These are phyloP conservation scores for Metacarcinus magister DNA, from an alignment of 2,888 invertebrate species.

Conservation along the genomic window DNA sequence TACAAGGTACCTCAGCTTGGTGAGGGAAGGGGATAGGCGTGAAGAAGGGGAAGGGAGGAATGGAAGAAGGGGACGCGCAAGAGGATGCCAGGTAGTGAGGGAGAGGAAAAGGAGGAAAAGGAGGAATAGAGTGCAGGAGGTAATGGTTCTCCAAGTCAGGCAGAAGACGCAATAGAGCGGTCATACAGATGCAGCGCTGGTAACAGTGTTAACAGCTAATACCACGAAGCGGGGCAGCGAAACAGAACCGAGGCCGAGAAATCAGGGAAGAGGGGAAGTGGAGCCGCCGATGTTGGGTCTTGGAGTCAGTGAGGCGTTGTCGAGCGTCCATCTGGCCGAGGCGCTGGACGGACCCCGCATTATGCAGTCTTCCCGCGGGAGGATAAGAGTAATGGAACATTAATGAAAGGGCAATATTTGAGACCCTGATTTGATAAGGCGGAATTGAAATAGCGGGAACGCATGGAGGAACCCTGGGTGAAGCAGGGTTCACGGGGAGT, in stretches of 20 bases:
- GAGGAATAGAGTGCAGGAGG: background rate
- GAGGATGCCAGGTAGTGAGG: background rate
- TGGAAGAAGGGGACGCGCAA: background rate
- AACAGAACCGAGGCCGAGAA: slow-evolving; percentile 17
- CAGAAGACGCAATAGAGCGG: slow-evolving; percentile 9
- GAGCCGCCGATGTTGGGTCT: background rate
- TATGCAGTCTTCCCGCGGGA: slow-evolving; percentile 49
- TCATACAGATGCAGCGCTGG: background rate
- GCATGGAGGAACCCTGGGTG: slow-evolving; percentile 5
- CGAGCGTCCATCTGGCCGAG: slow-evolving; percentile 50
- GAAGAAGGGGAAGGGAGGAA: background rate
- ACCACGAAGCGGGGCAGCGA: slow-evolving; percentile 12
- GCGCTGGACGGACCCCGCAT: slow-evolving; percentile 49
- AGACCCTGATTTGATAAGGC: slow-evolving; percentile 57
- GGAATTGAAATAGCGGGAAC: slow-evolving; percentile 69
- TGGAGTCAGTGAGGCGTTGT: slow-evolving; percentile 58
- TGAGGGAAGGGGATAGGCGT: background rate
- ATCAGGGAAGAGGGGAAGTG: background rate
- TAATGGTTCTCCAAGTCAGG: background rate
- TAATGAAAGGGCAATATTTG: slow-evolving; percentile 67
- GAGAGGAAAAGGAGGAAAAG: background rate
- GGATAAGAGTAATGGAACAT: slow-evolving; percentile 61
- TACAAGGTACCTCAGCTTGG: slow-evolving; percentile 56
- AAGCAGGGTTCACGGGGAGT: background rate
- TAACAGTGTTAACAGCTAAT: background rate